A percentile compares a stretch with the other conserved stretches of the same genome.
Evolutionary conservation across 2,888 invertebrate genomes (phyloP).

Genomic region (Acrocyrtus sp.): DNA sequence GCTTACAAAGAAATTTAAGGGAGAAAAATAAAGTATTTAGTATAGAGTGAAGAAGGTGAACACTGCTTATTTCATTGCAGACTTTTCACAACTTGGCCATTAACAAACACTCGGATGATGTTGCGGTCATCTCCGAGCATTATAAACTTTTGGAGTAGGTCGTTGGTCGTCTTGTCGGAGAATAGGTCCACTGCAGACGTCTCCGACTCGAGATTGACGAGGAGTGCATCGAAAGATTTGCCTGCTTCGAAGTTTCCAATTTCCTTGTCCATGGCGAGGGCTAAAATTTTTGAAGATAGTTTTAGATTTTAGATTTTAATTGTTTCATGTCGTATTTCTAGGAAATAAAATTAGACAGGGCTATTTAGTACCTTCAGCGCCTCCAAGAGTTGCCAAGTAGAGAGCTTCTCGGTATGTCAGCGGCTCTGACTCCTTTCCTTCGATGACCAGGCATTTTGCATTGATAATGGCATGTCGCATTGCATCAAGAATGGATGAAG

Average conservation of each 20-base stretch:
- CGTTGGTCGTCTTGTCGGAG: conserved; percentile 68
- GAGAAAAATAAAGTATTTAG: neutral
- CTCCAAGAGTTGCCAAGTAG: conserved; percentile 86
- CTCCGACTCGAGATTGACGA: conserved; percentile 74
- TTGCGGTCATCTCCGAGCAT: conserved; percentile 87
- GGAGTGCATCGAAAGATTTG: conserved; percentile 88
- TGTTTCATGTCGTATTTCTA: conserved; percentile 55
- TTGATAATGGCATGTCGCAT: conserved; percentile 79
- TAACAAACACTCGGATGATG: conserved; percentile 79
- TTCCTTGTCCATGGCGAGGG: conserved; percentile 76
- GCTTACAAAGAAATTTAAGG: too few relatives aligned
- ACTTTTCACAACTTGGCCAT: conserved; percentile 72
- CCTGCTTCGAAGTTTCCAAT: conserved; percentile 84
- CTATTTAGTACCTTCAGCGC: conserved; percentile 79
- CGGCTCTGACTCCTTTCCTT: conserved; percentile 70
- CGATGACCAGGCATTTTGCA: conserved; percentile 75
- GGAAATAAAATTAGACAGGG: conserved; percentile 14
- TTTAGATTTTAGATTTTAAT: conserved; percentile 1
- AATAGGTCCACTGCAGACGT: conserved; percentile 64
- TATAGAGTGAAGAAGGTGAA: neutral
- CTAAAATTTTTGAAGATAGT: conserved; percentile 67
- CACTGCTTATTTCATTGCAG: neutral
- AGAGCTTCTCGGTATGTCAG: conserved; percentile 78
- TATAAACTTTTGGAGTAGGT: conserved; percentile 79
- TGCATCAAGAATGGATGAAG: conserved; percentile 78